phyloP scores from a whole-genome alignment of 2,888 invertebrate genomes.

The Chymomyza fuscimana region DNA sequence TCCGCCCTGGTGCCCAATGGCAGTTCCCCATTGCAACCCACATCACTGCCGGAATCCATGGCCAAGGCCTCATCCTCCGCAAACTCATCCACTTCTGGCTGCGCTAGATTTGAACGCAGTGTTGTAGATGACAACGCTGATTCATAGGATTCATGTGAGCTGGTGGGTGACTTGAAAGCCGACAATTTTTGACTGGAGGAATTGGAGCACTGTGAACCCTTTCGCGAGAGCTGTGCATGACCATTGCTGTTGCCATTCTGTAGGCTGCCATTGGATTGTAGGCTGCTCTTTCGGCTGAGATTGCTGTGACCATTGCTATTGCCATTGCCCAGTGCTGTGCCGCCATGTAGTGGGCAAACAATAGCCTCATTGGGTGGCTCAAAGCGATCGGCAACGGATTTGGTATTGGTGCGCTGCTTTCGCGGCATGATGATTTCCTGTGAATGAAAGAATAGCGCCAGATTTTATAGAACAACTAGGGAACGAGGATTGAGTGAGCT shows the following conservation, averaged over 20 bases:
- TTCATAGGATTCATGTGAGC: conserved; percentile 75
- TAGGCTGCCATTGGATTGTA: conserved; percentile 61
- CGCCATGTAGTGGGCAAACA: conserved; percentile 74
- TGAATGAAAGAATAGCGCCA: conserved; percentile 38
- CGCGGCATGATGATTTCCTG: conserved; percentile 90
- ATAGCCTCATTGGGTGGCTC: conserved; percentile 76
- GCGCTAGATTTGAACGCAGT: conserved; percentile 73
- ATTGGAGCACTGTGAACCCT: conserved; percentile 73
- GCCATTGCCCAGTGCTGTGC: conserved; percentile 42
- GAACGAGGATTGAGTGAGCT: background rate
- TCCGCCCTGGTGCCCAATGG: conserved; percentile 64
- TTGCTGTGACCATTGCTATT: conserved; percentile 54
- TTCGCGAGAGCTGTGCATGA: conserved; percentile 67
- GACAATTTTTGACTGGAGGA: conserved; percentile 55
- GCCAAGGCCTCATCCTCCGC: conserved; percentile 60
- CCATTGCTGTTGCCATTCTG: conserved; percentile 71
- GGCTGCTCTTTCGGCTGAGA: conserved; percentile 59
- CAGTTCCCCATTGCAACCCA: conserved; percentile 17
- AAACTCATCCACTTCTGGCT: conserved; percentile 73
- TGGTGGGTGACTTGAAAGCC: conserved; percentile 54
- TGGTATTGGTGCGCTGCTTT: conserved; percentile 88
- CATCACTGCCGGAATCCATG: conserved; percentile 27
- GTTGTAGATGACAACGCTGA: conserved; percentile 75
- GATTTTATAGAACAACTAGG: background rate
- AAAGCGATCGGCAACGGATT: conserved; percentile 77